A percentile compares a stretch with the other conserved stretches of the same genome.
These are phyloP conservation scores for Linyphia triangularis DNA, from an alignment of 2,888 invertebrate genomes.

Conservation along the genomic window DNA sequence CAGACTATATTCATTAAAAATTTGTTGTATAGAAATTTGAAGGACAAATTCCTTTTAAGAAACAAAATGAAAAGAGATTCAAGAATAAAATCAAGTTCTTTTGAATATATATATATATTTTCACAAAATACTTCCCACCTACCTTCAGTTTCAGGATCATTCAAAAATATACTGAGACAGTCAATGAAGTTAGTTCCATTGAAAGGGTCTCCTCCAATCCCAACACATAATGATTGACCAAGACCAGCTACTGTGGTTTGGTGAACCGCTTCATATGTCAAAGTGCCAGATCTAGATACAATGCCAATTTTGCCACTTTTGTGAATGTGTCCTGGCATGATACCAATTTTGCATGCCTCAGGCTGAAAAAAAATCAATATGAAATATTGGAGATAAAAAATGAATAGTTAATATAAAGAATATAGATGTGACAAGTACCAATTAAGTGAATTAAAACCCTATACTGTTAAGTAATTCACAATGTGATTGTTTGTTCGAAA, in stretches of 20 bases:
- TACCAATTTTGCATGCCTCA: constrained; percentile 95
- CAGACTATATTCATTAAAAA: not conserved
- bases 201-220: constrained; percentile 99
- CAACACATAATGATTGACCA: constrained; percentile 97
- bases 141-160: constrained; percentile 95
- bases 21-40: too few relatives aligned
- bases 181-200: constrained; percentile 99
- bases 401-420: not conserved
- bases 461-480: too few relatives aligned
- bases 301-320: constrained; percentile 94
- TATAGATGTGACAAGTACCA: not conserved
- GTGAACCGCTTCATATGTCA: constrained; percentile 99
- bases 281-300: constrained; percentile 97
- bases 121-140: constrained; percentile 14
- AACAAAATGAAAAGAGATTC: not conserved
- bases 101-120: not conserved
- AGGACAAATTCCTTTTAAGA: too few relatives aligned
- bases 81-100: not conserved
- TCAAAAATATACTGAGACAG: constrained; percentile 96
- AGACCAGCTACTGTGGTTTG: constrained; percentile 93
- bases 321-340: constrained; percentile 99
- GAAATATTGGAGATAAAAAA: not conserved
- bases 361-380: constrained; percentile 53
- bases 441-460: not conserved
- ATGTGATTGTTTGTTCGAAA: too few relatives aligned